Evolutionary conservation across 1,140 invertebrate genomes (phyloP).

Genomic region (Saccostrea glomerata): DNA sequence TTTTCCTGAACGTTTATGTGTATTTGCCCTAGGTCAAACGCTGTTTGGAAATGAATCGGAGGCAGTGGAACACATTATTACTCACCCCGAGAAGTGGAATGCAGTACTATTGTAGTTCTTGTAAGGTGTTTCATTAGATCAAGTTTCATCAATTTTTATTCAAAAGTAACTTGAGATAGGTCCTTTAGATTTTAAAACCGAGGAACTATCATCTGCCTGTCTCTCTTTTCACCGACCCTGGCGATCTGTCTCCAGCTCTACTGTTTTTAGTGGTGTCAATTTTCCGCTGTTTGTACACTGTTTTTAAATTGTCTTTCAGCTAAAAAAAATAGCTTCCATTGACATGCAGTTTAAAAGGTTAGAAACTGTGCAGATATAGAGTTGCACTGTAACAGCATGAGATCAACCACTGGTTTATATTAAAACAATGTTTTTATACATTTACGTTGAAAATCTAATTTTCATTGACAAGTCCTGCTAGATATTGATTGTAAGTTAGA

Average conservation of each 20-base stretch:
- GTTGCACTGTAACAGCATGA: no score
- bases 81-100: neutral
- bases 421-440: no score
- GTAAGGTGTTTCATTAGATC: constrained; percentile 30
- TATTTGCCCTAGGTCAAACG: constrained; percentile 12
- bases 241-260: neutral
- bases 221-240: neutral
- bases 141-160: constrained; percentile 25
- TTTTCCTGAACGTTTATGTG: constrained; percentile 19
- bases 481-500: no score
- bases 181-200: neutral
- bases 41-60: constrained; percentile 4
- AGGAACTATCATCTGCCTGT: neutral
- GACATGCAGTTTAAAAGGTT: no score
- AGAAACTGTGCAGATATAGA: no score
- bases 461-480: no score
- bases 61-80: constrained; percentile 2
- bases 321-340: no score
- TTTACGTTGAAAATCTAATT: no score
- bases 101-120: neutral
- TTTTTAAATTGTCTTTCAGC: neutral
- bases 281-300: neutral
- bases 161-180: neutral
- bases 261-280: constrained; percentile 24
- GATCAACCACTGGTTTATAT: no score